Evolutionary conservation across 2,113 vertebrate species (phyloP), one percentile per base, ranked within the genome.

Genomic region (Uropsilus gracilis): DNA sequence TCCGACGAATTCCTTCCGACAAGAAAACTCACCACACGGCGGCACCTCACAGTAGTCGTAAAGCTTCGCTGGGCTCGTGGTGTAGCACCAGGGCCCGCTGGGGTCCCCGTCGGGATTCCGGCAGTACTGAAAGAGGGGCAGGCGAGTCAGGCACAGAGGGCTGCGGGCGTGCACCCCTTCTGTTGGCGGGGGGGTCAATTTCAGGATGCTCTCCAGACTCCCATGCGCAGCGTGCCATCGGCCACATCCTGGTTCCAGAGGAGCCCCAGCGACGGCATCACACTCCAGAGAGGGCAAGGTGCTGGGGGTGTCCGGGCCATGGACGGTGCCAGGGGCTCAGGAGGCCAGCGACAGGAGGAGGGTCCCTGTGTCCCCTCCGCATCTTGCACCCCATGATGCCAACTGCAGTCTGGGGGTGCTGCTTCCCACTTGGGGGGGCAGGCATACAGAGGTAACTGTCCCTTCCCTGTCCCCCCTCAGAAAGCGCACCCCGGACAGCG

Each of bases 71-170:
- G 95, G 96, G 86, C 99, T 98, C 39, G 82, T 99, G 1, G 99
- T 99, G 95, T 99, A 99, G 97, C 99, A 99, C 99, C 99, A 99
- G 5, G 99, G 99, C 20, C 99, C 99, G 9, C 99, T 99, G n/a
- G 97, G 94, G 6, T 99, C 99, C 0, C 94, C 97, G 22, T 99
- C 99, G 14, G 99, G 99, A 96, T 99, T 99, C 64, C 99, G 99
- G 98, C 99, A 99, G 95, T 98, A 98, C 99, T 99, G 96, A 75
- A 76, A 86, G 97, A 95, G 26, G 80, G 37, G 63, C 14, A 46
- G 64, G 73, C 0, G 1, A 34, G 5, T 24, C 22, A 48, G 34
- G 1, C n/a, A 2, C 13, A 9, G 12, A 28, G 4, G 18, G 59
- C n/a, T n/a, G 26, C 22, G 17, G 8, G 18, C 34, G 3, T 39